Percentiles rank a stretch among this genome's conserved stretches.
These are phyloP conservation scores for Acrocephalus kingi DNA, from an alignment of 2,113 vertebrate genomes.

Conservation along the genomic window DNA sequence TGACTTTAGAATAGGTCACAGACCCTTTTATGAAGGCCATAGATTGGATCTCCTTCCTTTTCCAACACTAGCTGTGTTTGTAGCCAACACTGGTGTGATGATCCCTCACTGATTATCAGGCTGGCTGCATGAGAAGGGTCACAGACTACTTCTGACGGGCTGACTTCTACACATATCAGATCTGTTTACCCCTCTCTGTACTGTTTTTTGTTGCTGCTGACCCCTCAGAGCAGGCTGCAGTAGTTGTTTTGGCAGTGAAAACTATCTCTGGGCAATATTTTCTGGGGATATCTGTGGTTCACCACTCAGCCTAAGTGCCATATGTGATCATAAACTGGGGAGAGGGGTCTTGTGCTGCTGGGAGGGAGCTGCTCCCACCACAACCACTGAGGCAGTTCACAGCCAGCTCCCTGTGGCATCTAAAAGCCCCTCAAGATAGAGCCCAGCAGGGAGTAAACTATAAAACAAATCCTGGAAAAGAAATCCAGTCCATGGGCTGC, in stretches of 20 bases:
- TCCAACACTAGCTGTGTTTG: not conserved
- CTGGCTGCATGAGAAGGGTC: not conserved
- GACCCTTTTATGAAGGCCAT: not conserved
- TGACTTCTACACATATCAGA: not conserved
- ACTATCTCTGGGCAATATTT: not conserved
- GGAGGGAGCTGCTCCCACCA: not conserved
- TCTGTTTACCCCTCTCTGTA: not conserved
- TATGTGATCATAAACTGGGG: not conserved
- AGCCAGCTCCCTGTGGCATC: not conserved
- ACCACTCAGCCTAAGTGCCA: not conserved
- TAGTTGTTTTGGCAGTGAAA: not conserved
- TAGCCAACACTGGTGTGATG: not conserved
- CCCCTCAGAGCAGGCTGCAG: not conserved
- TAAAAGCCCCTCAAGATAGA: not conserved
- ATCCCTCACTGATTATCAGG: not conserved
- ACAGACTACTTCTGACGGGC: not conserved
- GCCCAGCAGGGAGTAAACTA: not conserved
- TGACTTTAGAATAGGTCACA: not conserved
- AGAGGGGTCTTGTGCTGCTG: not conserved
- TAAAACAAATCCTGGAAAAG: not conserved
- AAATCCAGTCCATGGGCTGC: not conserved
- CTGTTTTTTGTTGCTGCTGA: not conserved
- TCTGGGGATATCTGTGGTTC: not conserved
- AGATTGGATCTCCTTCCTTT: not conserved
- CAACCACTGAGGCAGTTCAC: not conserved